Conservation (phyloP, 1,140 invertebrate species). For the Brachionus sp. region DNA sequence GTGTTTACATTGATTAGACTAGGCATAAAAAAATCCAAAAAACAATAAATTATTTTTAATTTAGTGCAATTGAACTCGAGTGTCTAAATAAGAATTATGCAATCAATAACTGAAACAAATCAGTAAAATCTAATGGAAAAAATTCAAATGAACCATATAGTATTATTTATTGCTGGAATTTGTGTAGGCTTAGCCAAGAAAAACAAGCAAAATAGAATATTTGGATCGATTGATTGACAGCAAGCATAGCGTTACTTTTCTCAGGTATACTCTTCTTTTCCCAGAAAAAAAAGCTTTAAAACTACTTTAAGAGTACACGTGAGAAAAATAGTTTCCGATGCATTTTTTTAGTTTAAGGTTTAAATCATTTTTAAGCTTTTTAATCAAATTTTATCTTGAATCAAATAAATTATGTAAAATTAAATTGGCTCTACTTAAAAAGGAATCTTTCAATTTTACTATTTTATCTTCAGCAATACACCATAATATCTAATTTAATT, state of each 20-base stretch:
- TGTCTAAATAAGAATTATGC: neutral
- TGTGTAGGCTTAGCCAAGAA: neutral
- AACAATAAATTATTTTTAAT: neutral
- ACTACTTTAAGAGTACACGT: neutral
- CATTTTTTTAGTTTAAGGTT: neutral
- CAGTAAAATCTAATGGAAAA: neutral
- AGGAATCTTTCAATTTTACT: too few relatives aligned
- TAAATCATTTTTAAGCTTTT: neutral
- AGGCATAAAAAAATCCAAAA: neutral
- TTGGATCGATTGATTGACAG: neutral
- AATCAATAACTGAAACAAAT: constrained; percentile 2
- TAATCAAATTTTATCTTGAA: neutral
- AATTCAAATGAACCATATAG: neutral
- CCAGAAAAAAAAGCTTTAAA: neutral
- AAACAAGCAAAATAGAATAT: neutral
- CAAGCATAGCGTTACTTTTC: neutral
- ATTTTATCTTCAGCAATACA: neutral
- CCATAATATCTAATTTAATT: neutral
- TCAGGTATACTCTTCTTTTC: neutral
- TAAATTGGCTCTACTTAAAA: neutral
- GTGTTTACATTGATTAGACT: neutral
- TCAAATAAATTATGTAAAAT: neutral
- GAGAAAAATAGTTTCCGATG: neutral
- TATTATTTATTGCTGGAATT: neutral
- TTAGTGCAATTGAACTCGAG: neutral